A percentile compares a stretch with the other conserved stretches of the same genome.
Evolutionary conservation across 1,140 invertebrate species (phyloP).

Genomic region (Aphidius gifuensis): DNA sequence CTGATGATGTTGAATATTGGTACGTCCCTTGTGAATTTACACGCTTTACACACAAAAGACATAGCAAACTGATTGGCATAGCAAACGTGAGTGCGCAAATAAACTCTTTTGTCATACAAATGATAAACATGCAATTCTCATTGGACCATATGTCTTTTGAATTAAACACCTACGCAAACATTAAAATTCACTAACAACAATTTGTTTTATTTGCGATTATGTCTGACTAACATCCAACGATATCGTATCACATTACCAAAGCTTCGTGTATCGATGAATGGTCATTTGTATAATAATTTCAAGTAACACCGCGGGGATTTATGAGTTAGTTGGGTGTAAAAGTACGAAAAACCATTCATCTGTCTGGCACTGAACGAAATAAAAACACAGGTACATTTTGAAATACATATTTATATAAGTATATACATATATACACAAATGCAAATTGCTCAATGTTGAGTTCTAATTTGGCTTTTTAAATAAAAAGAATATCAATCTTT

Average conservation of each 20-base stretch:
- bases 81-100: conserved; percentile 16
- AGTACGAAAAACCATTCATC: neutral
- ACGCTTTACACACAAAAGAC: conserved; percentile 13
- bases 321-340: neutral
- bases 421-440: too few species aligned
- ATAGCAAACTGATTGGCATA: conserved; percentile 3
- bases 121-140: conserved; percentile 29
- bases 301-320: conserved; percentile 14
- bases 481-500: too few species aligned
- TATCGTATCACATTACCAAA: conserved; percentile 4
- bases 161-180: conserved; percentile 18
- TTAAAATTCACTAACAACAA: conserved; percentile 15
- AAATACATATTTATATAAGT: too few species aligned
- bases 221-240: neutral
- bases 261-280: conserved; percentile 22
- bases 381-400: too few species aligned
- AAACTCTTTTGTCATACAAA: conserved; percentile 30
- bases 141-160: conserved; percentile 7
- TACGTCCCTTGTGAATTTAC: conserved; percentile 1
- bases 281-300: conserved; percentile 24
- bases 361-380: neutral
- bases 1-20: neutral
- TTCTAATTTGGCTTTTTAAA: too few species aligned
- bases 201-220: conserved; percentile 10
- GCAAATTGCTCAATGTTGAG: too few species aligned